Base-by-base conservation (phyloP, 1,140 invertebrate species). In the Sycobia sp. region DNA sequence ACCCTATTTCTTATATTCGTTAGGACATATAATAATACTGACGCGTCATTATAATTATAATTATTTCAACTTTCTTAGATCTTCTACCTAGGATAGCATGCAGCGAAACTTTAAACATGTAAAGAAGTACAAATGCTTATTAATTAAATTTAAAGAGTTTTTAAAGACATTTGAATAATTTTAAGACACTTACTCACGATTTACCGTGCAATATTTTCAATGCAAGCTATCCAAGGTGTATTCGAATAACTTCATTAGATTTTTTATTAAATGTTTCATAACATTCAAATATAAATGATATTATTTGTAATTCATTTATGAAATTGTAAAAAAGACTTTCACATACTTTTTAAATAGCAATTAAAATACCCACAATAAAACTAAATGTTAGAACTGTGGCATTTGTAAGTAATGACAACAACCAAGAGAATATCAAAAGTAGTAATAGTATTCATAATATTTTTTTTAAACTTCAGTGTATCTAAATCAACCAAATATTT, bases 11-110 rank as follows among this genome's bases (percentile, higher is more conserved):
- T 11, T 57, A 18, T 7, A 36, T 36, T 32, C 25, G 8, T 50
- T 51, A 59, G 27, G 46, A n/a, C n/a, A n/a, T 46, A 57, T 50
- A 56, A 53, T 60, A 59, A 60, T 60, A 55, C 43, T 65, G 57
- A 43, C 3, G 5, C 36, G 2, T 54, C 38, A 32, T 44, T 23
- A 25, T 49, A 23, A 16, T 38, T 54, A 22, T 62, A 8, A 23
- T 11, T 51, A 8, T 9, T 60, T 34, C n/a, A 46, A 39, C 39
- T 34, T 44, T 61, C 34, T 16, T 36, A 44, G 14, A 62, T 54
- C 25, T 5, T 22, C 44, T 55, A 62, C 61, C 58, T 25, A 32
- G 34, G 61, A 56, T 62, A 56, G 51, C 43, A 56, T 56, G 46
- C 47, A 58, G 22, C 49, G n/a, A 18, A 51, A 51, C 38, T 38